These are phyloP conservation scores for Ptilonorhynchus violaceus DNA, from an alignment of 2,113 vertebrate genomes.

Conservation along the genomic window DNA sequence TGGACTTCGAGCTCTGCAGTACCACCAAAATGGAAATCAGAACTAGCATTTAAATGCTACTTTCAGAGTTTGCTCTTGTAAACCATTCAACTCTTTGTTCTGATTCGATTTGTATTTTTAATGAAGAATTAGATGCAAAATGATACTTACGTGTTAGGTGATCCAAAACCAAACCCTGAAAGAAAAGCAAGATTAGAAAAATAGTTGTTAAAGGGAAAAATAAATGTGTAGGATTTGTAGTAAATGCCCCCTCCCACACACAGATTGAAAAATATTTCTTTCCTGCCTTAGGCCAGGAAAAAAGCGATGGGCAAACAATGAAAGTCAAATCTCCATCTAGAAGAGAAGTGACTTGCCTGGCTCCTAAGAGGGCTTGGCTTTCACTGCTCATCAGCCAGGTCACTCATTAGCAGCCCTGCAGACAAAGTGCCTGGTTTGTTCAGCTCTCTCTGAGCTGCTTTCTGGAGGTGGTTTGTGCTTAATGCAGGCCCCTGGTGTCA, in stretches of 20 bases:
- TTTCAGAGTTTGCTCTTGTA: not conserved
- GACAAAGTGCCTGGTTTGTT: not conserved
- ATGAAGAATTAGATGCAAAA: not conserved
- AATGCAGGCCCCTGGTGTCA: not conserved
- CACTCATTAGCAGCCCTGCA: not conserved
- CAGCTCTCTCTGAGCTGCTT: not conserved
- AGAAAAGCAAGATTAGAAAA: slow-evolving; percentile 3
- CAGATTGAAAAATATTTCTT: not conserved
- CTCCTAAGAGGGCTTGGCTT: slow-evolving; percentile 24
- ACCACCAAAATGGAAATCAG: not conserved
- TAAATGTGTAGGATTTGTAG: not conserved
- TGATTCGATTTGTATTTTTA: not conserved
- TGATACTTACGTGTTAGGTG: slow-evolving; percentile 74
- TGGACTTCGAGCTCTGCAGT: not conserved
- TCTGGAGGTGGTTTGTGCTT: not conserved
- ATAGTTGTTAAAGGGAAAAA: not conserved
- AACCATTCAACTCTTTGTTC: not conserved
- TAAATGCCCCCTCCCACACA: not conserved
- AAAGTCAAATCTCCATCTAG: slow-evolving; percentile 28
- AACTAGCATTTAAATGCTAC: not conserved
- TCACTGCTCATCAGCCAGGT: slow-evolving; percentile 1
- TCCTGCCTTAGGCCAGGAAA: not conserved
- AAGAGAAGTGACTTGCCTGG: slow-evolving; percentile 20
- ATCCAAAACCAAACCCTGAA: slow-evolving; percentile 77
- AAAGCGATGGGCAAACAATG: not conserved